phyloP scores from a whole-genome alignment of 2,797 vertebrate species.

The Danio albolineatus region DNA sequence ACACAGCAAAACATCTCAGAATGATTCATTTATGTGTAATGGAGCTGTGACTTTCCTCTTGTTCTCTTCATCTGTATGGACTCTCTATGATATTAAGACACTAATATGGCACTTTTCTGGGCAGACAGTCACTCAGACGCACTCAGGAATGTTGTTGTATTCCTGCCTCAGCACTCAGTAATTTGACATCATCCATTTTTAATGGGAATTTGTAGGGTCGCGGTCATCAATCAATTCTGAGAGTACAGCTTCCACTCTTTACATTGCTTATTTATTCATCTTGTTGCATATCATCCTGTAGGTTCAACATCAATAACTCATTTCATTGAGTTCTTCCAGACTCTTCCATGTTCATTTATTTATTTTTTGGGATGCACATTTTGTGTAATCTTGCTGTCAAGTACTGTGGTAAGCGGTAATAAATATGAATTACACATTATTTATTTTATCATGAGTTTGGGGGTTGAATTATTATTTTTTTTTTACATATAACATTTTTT shows the following conservation, averaged over 20 bases:
- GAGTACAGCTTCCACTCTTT: slow-evolving; percentile 54
- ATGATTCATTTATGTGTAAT: slow-evolving; percentile 12
- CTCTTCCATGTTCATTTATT: not conserved
- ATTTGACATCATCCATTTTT: slow-evolving; percentile 73
- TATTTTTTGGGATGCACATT: not conserved
- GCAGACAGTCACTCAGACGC: slow-evolving; percentile 15
- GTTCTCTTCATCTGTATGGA: slow-evolving; percentile 5
- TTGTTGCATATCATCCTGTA: slow-evolving; percentile 48
- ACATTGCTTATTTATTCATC: slow-evolving; percentile 75
- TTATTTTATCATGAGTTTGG: not conserved
- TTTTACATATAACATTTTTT: too few species aligned
- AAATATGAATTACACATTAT: not conserved
- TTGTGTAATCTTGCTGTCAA: not conserved
- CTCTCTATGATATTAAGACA: not conserved
- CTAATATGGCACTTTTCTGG: slow-evolving; percentile 12
- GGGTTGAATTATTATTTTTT: too few species aligned
- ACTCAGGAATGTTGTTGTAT: slow-evolving; percentile 15
- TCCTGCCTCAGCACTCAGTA: slow-evolving; percentile 58
- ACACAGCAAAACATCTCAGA: slow-evolving; percentile 6
- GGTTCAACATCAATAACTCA: slow-evolving; percentile 65
- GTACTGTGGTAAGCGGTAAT: not conserved
- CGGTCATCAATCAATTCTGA: slow-evolving; percentile 66
- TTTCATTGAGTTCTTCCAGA: slow-evolving; percentile 48
- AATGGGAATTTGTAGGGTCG: slow-evolving; percentile 68
- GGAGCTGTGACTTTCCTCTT: not conserved